These are phyloP conservation scores for Nyctalus aviator DNA, from an alignment of 2,797 vertebrate species.

Conservation along the genomic window DNA sequence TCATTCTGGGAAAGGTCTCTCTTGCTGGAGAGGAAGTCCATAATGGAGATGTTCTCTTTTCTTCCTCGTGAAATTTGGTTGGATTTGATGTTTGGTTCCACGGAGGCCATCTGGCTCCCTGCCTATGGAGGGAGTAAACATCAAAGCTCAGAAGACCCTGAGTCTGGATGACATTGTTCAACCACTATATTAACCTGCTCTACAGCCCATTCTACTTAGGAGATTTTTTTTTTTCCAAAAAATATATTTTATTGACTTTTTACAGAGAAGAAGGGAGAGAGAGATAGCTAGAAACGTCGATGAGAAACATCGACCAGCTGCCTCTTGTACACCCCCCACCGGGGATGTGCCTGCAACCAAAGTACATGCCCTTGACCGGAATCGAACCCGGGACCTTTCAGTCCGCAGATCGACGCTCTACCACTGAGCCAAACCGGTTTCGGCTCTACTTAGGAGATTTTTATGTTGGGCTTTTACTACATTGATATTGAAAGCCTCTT, in stretches of 20 bases:
- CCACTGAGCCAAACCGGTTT: no score
- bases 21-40: background rate
- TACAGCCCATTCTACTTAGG: background rate
- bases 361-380: no score
- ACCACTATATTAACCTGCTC: background rate
- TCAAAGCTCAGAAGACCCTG: background rate
- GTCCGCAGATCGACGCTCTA: no score
- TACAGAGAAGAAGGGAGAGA: no score
- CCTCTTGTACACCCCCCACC: no score
- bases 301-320: no score
- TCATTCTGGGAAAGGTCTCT: background rate
- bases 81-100: background rate
- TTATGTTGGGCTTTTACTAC: background rate
- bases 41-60: background rate
- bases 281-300: no score
- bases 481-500: conserved; percentile 1
- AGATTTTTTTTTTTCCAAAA: background rate
- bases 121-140: background rate
- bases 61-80: background rate
- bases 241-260: no score
- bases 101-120: background rate
- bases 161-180: background rate
- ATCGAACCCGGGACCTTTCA: no score
- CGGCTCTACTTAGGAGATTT: background rate
- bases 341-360: no score